Conservation (phyloP, 1,140 invertebrate species). For the Solenopsis fugax region DNA sequence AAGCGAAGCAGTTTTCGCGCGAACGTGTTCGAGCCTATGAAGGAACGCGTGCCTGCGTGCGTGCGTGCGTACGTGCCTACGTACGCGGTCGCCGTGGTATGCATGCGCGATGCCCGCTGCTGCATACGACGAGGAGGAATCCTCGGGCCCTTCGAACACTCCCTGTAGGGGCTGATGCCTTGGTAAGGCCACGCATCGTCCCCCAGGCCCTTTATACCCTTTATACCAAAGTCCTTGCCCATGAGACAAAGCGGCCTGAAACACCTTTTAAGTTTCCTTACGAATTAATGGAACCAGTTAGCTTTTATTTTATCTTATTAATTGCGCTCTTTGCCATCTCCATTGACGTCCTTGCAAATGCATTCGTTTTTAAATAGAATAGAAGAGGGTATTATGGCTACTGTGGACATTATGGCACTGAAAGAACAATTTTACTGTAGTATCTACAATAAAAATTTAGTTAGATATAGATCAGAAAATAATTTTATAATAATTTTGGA, state of each 20-base stretch:
- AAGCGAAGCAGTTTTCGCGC: constrained; percentile 73
- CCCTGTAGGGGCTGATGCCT: constrained; percentile 82
- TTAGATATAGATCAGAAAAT: no score
- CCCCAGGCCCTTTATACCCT: constrained; percentile 81
- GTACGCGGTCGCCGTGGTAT: constrained; percentile 38
- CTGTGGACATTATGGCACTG: no score
- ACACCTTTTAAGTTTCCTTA: not conserved
- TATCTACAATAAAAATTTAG: no score
- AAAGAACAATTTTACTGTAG: no score
- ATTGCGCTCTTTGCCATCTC: not conserved
- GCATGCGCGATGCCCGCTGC: constrained; percentile 40
- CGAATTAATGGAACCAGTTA: not conserved
- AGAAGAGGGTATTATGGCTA: no score
- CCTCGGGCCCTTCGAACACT: constrained; percentile 80
- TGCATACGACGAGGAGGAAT: constrained; percentile 55
- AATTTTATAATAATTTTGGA: no score
- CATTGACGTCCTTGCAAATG: not conserved
- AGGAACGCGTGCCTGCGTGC: constrained; percentile 56
- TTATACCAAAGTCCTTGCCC: constrained; percentile 49
- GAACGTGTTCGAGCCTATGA: constrained; percentile 59
- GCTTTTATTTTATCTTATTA: constrained; percentile 15
- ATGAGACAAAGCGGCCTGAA: not conserved
- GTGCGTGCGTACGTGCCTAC: constrained; percentile 49
- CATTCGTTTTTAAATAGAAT: not conserved
- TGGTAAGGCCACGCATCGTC: constrained; percentile 83